Percentiles rank a stretch among this genome's conserved stretches.
Evolutionary conservation across 1,140 invertebrate genomes (phyloP).

Genomic region (Gonioctena quinquepunctata): DNA sequence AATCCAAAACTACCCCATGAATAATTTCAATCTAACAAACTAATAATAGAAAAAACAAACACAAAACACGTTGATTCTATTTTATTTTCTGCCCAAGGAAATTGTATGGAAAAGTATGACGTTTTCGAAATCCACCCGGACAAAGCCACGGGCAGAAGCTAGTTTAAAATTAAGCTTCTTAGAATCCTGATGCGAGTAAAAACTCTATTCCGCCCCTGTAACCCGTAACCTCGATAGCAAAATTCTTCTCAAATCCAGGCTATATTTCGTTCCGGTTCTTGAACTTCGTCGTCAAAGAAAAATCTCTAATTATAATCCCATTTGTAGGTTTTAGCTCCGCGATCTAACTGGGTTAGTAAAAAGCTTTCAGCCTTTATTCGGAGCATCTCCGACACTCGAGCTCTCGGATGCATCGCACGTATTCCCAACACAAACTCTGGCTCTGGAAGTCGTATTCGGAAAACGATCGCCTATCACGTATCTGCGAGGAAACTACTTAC

Average conservation of each 20-base stretch:
- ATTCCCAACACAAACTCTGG: not conserved
- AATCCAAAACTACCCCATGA: too few species aligned
- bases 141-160: too few species aligned
- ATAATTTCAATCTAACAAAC: too few species aligned
- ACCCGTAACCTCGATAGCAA: not conserved
- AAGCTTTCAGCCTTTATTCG: constrained; percentile 27
- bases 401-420: constrained; percentile 3
- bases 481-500: constrained; percentile 17
- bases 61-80: too few species aligned
- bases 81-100: too few species aligned
- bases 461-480: constrained; percentile 26
- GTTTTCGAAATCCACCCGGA: too few species aligned
- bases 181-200: not conserved
- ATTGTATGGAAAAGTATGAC: too few species aligned
- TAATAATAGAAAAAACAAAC: too few species aligned
- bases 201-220: not conserved
- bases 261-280: not conserved
- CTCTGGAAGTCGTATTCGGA: constrained; percentile 3
- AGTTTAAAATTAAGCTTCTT: too few species aligned
- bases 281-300: not conserved
- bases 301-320: constrained; percentile 23
- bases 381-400: not conserved
- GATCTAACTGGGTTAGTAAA: constrained; percentile 26
- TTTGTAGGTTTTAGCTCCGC: constrained; percentile 27
- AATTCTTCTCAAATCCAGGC: not conserved